Conservation (phyloP, 2,113 vertebrate genomes). For the Labeo catla region DNA sequence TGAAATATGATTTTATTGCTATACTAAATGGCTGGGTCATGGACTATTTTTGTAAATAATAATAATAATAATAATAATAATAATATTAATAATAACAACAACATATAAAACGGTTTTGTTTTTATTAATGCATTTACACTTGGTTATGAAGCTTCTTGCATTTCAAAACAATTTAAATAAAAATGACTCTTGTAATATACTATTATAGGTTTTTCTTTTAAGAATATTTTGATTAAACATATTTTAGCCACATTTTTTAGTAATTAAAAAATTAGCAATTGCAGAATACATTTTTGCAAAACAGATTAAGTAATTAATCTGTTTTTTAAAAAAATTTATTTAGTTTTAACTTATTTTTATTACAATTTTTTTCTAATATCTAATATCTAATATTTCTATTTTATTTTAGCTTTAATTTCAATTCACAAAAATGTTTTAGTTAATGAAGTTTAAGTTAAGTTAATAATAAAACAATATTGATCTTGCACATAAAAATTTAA, state of each 20-base stretch:
- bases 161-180: background rate
- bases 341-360: too few relatives aligned
- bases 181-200: background rate
- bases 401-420: background rate
- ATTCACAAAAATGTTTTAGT: background rate
- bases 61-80: too few relatives aligned
- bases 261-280: background rate
- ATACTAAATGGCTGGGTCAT: background rate
- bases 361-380: too few relatives aligned
- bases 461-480: background rate
- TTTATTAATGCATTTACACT: background rate
- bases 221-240: background rate
- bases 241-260: too few relatives aligned
- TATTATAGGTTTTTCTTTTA: background rate
- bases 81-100: too few relatives aligned
- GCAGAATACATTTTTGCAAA: too few relatives aligned
- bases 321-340: too few relatives aligned
- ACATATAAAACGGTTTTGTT: too few relatives aligned
- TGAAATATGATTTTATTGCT: background rate
- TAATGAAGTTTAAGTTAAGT: background rate
- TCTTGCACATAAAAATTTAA: background rate
- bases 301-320: too few relatives aligned
- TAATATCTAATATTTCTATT: background rate
- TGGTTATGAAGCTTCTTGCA: background rate
- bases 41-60: background rate